Evolutionary conservation across 2,888 invertebrate species (phyloP).

Genomic region (Dugesia japonica): DNA sequence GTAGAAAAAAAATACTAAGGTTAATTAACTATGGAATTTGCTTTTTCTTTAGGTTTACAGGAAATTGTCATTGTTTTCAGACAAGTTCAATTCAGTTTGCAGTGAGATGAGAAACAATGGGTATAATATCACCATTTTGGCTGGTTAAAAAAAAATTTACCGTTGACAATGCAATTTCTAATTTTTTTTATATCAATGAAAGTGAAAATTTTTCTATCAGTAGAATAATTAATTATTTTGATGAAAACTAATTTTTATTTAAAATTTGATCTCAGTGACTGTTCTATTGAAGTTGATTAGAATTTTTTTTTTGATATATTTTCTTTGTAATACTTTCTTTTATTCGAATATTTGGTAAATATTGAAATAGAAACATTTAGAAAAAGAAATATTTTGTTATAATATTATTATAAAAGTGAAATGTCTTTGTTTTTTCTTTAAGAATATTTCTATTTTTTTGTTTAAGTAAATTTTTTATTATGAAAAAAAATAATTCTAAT

Average conservation of each 20-base stretch:
- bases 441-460: no score
- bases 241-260: not conserved
- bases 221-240: not conserved
- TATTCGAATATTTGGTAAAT: no score
- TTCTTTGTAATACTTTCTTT: not conserved
- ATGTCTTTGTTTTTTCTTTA: no score
- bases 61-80: not conserved
- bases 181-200: not conserved
- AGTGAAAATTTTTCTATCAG: not conserved
- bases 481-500: no score
- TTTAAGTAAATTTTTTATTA: no score
- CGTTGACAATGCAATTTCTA: not conserved
- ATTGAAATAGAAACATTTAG: no score
- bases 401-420: no score
- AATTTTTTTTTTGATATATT: not conserved
- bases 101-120: not conserved
- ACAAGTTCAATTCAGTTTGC: constrained; percentile 6
- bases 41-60: constrained; percentile 12
- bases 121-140: not conserved
- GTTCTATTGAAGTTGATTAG: not conserved
- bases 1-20: not conserved
- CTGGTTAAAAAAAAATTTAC: no score
- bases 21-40: constrained; percentile 6
- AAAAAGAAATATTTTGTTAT: no score
- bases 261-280: not conserved